phyloP scores from a whole-genome alignment of 92 coral and sea anemone species.

The Nematostella vectensis region DNA sequence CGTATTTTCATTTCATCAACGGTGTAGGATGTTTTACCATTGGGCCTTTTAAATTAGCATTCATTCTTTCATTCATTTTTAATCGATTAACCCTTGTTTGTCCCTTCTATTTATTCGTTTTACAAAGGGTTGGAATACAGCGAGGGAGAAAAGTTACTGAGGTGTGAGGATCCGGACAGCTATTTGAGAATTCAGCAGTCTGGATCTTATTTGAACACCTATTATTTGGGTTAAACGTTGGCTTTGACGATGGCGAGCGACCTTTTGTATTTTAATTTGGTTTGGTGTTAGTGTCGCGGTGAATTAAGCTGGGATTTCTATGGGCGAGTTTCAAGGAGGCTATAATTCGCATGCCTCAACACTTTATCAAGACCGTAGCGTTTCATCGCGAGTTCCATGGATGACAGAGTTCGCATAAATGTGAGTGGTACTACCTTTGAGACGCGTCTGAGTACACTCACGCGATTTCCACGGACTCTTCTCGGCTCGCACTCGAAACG shows the following conservation, averaged over 20 bases:
- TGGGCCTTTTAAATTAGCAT: constrained; percentile 16
- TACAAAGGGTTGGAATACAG: neutral
- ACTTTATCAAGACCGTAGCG: no score
- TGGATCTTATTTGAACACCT: neutral
- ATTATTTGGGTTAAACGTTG: neutral
- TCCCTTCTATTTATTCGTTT: neutral
- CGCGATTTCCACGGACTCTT: constrained; percentile 84
- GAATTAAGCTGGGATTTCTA: no score
- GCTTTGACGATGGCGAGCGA: no score
- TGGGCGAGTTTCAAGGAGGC: no score
- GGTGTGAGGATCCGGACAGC: neutral
- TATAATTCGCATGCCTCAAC: no score
- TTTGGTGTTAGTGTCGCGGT: no score
- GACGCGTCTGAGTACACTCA: constrained; percentile 63
- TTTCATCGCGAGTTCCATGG: no score
- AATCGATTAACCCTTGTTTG: constrained; percentile 1
- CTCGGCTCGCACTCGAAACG: constrained; percentile 77
- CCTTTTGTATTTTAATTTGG: no score
- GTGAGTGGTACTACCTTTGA: constrained; percentile 91
- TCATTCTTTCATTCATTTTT: constrained; percentile 19
- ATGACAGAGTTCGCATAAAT: constrained; percentile 79
- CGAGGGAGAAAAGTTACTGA: neutral
- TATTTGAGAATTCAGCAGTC: neutral
- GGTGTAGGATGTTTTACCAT: no score
- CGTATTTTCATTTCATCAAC: no score